Conservation (phyloP, 2,797 vertebrate genomes). For the Betta splendens region DNA sequence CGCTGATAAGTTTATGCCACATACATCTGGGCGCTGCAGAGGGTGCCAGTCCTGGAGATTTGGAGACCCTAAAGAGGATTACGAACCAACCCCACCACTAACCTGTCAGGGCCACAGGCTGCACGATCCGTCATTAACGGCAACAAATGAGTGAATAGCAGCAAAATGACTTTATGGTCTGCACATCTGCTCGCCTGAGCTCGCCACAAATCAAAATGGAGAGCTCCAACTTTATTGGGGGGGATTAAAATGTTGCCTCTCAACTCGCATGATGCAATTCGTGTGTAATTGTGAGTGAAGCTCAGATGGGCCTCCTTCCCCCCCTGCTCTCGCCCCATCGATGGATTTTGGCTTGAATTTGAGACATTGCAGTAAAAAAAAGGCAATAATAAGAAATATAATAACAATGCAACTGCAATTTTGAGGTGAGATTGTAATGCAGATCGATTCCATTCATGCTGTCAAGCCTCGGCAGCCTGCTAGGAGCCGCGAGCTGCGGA, state of each 20-base stretch:
- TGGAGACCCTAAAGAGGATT: slow-evolving; percentile 45
- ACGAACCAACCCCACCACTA: slow-evolving; percentile 27
- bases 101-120: slow-evolving; percentile 16
- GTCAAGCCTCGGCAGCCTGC: slow-evolving; percentile 57
- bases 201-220: slow-evolving; percentile 9
- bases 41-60: slow-evolving; percentile 30
- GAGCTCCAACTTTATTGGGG: slow-evolving; percentile 1
- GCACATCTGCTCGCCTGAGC: slow-evolving; percentile 3
- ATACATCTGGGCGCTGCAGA: slow-evolving; percentile 40
- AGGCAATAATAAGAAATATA: slow-evolving; percentile 2
- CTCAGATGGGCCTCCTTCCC: not conserved
- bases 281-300: not conserved
- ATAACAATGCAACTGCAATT: not conserved
- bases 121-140: slow-evolving; percentile 22
- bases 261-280: not conserved
- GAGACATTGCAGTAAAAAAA: no score
- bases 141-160: slow-evolving; percentile 28
- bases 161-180: slow-evolving; percentile 2
- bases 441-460: slow-evolving; percentile 65
- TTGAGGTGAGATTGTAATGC: slow-evolving; percentile 17
- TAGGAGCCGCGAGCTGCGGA: slow-evolving; percentile 44
- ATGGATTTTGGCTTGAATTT: no score
- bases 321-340: no score
- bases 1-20: slow-evolving; percentile 63
- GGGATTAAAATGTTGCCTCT: not conserved